phyloP scores from a whole-genome alignment of 2,888 invertebrate species.

The Drosophila fungiperda region DNA sequence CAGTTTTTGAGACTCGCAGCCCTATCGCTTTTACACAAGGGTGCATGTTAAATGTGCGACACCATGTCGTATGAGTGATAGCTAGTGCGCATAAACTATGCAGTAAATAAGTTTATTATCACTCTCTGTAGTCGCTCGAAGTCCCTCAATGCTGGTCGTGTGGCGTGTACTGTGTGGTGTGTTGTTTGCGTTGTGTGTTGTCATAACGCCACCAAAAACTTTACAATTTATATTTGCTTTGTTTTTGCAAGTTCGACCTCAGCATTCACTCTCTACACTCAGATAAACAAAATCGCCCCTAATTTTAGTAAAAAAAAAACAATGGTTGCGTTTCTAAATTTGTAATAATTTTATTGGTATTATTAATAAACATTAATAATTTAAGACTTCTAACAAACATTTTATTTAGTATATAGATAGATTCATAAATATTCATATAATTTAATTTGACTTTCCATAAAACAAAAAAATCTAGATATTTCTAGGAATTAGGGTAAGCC shows the following conservation, averaged over 20 bases:
- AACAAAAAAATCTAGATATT: background rate
- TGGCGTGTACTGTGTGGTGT: slow-evolving; percentile 2
- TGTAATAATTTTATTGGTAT: background rate
- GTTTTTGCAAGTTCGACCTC: slow-evolving; percentile 29
- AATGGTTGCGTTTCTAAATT: background rate
- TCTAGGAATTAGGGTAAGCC: background rate
- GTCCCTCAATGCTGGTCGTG: slow-evolving; percentile 32
- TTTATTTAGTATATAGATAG: background rate
- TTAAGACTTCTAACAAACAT: background rate
- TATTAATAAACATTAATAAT: background rate
- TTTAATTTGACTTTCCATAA: too few species aligned
- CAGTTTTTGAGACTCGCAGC: slow-evolving; percentile 34
- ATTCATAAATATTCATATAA: background rate
- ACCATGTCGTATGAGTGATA: slow-evolving; percentile 79
- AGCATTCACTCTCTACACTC: background rate
- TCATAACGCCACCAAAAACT: slow-evolving; percentile 29
- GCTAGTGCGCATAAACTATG: slow-evolving; percentile 78
- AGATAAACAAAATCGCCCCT: background rate
- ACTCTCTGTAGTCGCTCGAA: slow-evolving; percentile 24
- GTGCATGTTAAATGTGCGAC: slow-evolving; percentile 72
- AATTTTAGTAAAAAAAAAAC: background rate
- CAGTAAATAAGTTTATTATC: slow-evolving; percentile 83
- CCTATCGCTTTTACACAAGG: slow-evolving; percentile 74
- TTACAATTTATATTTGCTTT: slow-evolving; percentile 34
- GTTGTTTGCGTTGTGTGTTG: slow-evolving; percentile 7